Conservation (phyloP, 2,113 vertebrate genomes). For the Megaptera novaeangliae region DNA sequence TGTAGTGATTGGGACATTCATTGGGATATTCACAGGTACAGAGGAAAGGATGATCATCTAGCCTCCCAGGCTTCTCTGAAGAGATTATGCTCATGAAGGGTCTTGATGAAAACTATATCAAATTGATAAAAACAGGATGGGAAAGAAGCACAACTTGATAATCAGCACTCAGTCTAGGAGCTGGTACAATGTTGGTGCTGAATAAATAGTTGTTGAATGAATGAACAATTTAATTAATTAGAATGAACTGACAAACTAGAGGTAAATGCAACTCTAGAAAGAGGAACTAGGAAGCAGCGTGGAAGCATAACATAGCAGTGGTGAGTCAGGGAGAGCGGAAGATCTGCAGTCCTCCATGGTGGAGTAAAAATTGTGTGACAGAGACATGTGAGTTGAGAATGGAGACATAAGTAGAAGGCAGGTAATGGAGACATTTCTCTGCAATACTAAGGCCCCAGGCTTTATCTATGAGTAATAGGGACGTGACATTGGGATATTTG, state of each 20-base stretch:
- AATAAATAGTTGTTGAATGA: neutral
- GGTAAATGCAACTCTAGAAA: neutral
- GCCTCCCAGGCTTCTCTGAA: neutral
- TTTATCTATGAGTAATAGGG: neutral
- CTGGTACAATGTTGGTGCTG: neutral
- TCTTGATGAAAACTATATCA: neutral
- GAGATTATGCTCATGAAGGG: neutral
- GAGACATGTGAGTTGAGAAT: neutral
- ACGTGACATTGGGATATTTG: neutral
- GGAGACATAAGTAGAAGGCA: neutral
- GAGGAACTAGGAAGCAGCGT: neutral
- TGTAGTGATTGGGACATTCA: neutral
- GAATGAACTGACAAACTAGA: neutral
- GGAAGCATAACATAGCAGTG: neutral
- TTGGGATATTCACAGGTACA: neutral
- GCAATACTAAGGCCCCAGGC: neutral
- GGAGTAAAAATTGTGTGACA: neutral
- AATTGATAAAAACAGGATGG: neutral
- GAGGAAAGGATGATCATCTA: neutral
- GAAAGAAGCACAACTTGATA: neutral
- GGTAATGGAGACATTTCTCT: neutral
- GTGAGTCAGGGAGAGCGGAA: neutral
- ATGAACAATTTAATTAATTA: neutral
- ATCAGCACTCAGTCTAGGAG: neutral
- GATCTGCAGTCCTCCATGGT: neutral